phyloP scores from a whole-genome alignment of 2,888 invertebrate species.

The Venusia cambrica region DNA sequence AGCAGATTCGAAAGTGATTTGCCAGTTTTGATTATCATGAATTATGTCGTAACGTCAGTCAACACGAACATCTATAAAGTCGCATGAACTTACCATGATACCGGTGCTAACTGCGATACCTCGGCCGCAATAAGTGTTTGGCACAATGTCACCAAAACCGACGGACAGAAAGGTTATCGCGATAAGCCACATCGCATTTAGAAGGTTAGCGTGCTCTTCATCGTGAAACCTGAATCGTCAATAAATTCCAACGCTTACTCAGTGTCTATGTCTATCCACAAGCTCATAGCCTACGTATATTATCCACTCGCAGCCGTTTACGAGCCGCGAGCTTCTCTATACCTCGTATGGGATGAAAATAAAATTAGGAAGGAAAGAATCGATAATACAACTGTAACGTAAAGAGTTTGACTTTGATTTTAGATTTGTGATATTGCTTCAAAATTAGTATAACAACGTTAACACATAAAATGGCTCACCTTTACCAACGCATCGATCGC shows the following conservation, averaged over 20 bases:
- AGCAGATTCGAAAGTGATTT: slow-evolving; percentile 17
- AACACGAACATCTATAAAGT: slow-evolving; percentile 61
- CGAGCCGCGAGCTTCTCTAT: slow-evolving; percentile 40
- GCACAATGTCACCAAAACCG: slow-evolving; percentile 99
- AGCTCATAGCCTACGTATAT: slow-evolving; percentile 34
- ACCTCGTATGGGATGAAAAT: slow-evolving; percentile 41
- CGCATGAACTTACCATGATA: slow-evolving; percentile 94
- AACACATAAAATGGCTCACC: slow-evolving; percentile 80
- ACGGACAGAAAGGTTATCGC: slow-evolving; percentile 99
- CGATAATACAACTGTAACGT: slow-evolving; percentile 38
- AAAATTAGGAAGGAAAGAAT: slow-evolving; percentile 40
- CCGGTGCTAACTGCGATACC: slow-evolving; percentile 99
- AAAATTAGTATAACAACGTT: slow-evolving; percentile 45
- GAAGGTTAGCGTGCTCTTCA: slow-evolving; percentile 98
- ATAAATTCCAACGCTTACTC: slow-evolving; percentile 71
- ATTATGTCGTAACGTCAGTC: too few species aligned
- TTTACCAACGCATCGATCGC: slow-evolving; percentile 62
- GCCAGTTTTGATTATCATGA: slow-evolving; percentile 29
- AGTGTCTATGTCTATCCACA: slow-evolving; percentile 42
- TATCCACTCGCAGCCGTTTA: slow-evolving; percentile 46
- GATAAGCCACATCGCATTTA: slow-evolving; percentile 99
- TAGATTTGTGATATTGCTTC: slow-evolving; percentile 50
- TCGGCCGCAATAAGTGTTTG: slow-evolving; percentile 99
- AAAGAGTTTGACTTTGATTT: slow-evolving; percentile 80
- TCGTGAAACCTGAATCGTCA: slow-evolving; percentile 94